Evolutionary conservation across 2,797 vertebrate genomes (phyloP).

Genomic region (Alosa sapidissima): DNA sequence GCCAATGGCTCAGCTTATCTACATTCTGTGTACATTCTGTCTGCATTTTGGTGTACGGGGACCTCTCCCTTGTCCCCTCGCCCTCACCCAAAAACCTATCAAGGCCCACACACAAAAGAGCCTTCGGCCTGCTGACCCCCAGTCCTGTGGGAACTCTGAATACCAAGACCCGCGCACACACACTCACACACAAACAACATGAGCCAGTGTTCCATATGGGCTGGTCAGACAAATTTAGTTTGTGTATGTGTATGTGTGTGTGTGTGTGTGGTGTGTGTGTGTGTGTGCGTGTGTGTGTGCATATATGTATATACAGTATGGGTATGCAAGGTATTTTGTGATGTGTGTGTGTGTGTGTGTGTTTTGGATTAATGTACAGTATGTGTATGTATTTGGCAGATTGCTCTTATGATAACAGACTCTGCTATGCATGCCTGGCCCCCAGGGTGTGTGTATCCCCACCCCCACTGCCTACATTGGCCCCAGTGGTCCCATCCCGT

Average conservation of each 20-base stretch:
- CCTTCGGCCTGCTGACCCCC: neutral
- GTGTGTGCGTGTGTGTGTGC: neutral
- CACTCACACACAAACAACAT: neutral
- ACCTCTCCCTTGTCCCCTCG: neutral
- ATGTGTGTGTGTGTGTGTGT: neutral
- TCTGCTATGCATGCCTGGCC: neutral
- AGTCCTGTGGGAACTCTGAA: neutral
- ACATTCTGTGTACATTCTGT: neutral
- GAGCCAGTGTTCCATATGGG: conserved; percentile 1
- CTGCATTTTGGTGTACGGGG: neutral
- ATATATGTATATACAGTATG: neutral
- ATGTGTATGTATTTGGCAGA: neutral
- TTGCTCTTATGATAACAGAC: neutral
- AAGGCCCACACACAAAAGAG: neutral
- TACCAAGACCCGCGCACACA: neutral
- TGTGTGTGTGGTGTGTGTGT: conserved; percentile 3
- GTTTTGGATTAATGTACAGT: neutral
- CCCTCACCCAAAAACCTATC: neutral
- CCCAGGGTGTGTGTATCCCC: neutral
- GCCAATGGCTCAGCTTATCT: neutral
- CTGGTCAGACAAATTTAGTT: neutral
- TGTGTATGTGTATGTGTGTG: neutral
- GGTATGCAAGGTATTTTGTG: neutral
- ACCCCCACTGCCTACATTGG: neutral
- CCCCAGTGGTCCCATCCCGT: neutral